A percentile compares a stretch with the other conserved stretches of the same genome.
These are phyloP conservation scores for Ageneiosus marmoratus DNA, from an alignment of 2,113 vertebrate genomes.

Conservation along the genomic window DNA sequence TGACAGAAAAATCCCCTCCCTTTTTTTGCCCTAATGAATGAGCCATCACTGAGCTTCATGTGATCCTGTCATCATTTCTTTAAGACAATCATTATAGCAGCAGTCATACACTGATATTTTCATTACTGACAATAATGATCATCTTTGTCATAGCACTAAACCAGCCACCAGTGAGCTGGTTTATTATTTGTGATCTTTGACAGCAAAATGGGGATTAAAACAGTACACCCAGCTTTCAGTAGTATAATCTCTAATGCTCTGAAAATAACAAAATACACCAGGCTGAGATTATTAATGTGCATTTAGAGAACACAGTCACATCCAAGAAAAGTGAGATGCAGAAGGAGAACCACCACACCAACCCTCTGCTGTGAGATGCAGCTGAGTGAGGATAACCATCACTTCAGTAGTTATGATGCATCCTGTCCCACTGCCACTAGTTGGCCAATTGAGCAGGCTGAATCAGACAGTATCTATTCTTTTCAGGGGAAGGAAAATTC, in stretches of 20 bases:
- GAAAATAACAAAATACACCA: neutral
- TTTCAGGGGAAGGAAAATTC: neutral
- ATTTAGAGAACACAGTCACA: neutral
- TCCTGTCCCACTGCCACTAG: neutral
- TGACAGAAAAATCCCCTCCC: too few species aligned
- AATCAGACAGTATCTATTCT: neutral
- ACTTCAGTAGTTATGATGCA: neutral
- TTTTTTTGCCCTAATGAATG: too few species aligned
- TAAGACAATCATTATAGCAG: neutral
- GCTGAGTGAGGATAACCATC: neutral
- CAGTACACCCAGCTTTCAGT: neutral
- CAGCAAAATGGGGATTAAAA: neutral
- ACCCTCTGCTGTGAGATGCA: neutral
- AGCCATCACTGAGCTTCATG: neutral
- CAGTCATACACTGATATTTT: neutral
- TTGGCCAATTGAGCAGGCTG: neutral
- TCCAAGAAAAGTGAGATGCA: neutral
- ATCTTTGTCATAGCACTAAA: neutral
- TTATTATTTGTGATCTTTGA: neutral
- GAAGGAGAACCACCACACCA: neutral
- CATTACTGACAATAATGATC: neutral
- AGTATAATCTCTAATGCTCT: neutral
- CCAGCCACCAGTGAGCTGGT: neutral
- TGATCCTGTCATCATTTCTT: neutral
- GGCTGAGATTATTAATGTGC: neutral